phyloP scores from a whole-genome alignment of 2,888 invertebrate genomes.

The Agriopis marginaria region DNA sequence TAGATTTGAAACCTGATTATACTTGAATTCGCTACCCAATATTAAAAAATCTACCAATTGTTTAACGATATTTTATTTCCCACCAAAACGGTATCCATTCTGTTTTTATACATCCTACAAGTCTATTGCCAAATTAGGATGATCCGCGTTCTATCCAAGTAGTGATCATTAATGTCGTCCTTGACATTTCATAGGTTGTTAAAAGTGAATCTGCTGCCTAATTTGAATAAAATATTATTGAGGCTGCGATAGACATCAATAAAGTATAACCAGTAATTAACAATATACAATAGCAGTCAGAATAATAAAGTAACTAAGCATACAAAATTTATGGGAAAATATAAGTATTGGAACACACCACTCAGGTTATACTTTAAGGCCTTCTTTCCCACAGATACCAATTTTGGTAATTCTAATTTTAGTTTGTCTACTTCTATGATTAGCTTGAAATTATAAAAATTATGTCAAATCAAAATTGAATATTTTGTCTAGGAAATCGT shows the following conservation, averaged over 20 bases:
- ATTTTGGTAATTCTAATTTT: too few relatives aligned
- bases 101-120: constrained; percentile 9
- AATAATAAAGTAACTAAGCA: neutral
- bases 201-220: constrained; percentile 38
- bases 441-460: too few relatives aligned
- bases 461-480: too few relatives aligned
- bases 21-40: too few relatives aligned
- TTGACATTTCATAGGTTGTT: constrained; percentile 43
- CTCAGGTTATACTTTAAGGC: too few relatives aligned
- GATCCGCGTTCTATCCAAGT: constrained; percentile 22
- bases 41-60: too few relatives aligned
- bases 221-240: constrained; percentile 32
- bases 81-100: neutral
- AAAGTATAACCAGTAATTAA: constrained; percentile 8
- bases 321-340: neutral
- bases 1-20: too few relatives aligned
- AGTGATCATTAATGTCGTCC: constrained; percentile 37
- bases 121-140: constrained; percentile 26
- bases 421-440: too few relatives aligned
- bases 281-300: neutral
- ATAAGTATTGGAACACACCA: neutral
- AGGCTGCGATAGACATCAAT: constrained; percentile 16
- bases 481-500: too few relatives aligned
- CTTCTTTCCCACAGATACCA: too few relatives aligned
- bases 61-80: too few relatives aligned